A percentile compares a stretch with the other conserved stretches of the same genome.
phyloP scores from a whole-genome alignment of 2,888 invertebrate species.

The Lasioglossum marginatum region DNA sequence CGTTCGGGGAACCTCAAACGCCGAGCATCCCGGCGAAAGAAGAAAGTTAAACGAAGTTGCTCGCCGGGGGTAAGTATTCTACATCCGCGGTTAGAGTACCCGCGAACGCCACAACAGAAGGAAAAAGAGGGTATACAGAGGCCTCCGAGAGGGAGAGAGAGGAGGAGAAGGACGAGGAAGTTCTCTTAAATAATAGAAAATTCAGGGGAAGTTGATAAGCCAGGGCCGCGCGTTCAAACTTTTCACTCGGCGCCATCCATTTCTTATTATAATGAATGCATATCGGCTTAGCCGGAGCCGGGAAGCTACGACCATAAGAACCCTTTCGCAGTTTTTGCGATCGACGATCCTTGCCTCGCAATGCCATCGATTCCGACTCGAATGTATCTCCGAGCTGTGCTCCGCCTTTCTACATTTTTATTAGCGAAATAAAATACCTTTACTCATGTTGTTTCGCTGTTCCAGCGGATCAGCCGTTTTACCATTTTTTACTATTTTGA shows the following conservation, averaged over 20 bases:
- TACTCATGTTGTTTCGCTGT: neutral
- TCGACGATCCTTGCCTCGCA: conserved; percentile 29
- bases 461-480: neutral
- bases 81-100: conserved; percentile 36
- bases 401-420: neutral
- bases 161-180: conserved; percentile 63
- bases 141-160: conserved; percentile 22
- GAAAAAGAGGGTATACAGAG: conserved; percentile 44
- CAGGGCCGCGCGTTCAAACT: conserved; percentile 76
- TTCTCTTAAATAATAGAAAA: conserved; percentile 84
- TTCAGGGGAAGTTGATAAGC: conserved; percentile 83
- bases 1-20: conserved; percentile 80
- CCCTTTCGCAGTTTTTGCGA: conserved; percentile 75
- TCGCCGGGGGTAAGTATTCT: conserved; percentile 17
- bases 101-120: conserved; percentile 43
- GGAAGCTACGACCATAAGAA: conserved; percentile 74
- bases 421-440: neutral
- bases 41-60: conserved; percentile 77
- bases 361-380: conserved; percentile 25
- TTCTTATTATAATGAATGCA: conserved; percentile 84
- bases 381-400: neutral
- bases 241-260: conserved; percentile 78
- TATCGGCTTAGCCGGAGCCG: conserved; percentile 83
- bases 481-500: neutral
- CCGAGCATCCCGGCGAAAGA: conserved; percentile 78